Percentiles rank a stretch among this genome's conserved stretches.
Conservation (phyloP, 2,113 vertebrate species). For the Entomyzon cyanotis region DNA sequence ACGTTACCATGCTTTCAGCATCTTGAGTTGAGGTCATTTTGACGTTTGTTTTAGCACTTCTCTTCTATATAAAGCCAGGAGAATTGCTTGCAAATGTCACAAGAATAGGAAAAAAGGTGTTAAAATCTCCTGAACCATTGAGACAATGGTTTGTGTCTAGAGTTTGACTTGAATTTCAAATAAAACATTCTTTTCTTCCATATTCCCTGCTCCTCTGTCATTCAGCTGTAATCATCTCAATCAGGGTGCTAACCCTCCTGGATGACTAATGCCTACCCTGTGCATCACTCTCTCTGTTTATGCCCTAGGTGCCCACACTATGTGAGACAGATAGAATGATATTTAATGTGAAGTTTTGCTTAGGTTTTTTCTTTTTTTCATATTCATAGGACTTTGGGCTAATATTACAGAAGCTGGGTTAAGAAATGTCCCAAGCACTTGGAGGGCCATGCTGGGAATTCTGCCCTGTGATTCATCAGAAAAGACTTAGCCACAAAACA, state of each 20-base stretch:
- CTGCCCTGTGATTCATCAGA: not conserved
- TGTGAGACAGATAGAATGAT: not conserved
- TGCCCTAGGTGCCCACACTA: not conserved
- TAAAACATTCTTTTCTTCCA: not conserved
- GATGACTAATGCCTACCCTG: fast-evolving
- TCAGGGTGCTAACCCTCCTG: not conserved
- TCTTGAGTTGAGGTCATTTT: not conserved
- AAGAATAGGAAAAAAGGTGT: not conserved
- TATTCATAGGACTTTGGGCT: not conserved
- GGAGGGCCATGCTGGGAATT: not conserved
- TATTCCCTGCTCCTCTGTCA: not conserved
- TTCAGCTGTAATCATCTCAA: not conserved
- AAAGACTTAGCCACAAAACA: not conserved
- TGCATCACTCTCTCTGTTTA: not conserved
- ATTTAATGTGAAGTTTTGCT: not conserved
- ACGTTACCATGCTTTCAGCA: not conserved
- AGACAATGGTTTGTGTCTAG: not conserved
- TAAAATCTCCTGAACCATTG: not conserved
- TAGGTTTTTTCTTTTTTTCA: not conserved
- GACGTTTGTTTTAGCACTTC: not conserved
- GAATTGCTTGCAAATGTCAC: not conserved
- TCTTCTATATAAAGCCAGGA: not conserved
- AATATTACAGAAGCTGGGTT: not conserved
- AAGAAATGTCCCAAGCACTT: not conserved
- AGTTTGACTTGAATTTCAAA: not conserved